These are phyloP conservation scores for Pagetopsis macropterus DNA, from an alignment of 2,797 vertebrate species.

Conservation along the genomic window DNA sequence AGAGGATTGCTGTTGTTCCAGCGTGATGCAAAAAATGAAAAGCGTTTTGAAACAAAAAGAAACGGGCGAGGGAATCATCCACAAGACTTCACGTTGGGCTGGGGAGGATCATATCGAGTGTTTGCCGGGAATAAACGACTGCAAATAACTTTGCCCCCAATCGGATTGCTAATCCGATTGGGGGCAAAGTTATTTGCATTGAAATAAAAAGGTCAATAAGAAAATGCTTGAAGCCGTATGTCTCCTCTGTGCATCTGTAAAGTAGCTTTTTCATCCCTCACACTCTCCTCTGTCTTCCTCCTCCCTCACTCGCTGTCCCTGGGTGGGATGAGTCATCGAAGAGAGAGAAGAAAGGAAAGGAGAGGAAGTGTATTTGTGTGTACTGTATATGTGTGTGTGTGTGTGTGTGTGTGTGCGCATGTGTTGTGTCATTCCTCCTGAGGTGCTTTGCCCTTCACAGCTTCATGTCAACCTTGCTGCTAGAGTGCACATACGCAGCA, in stretches of 20 bases:
- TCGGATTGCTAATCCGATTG: constrained; percentile 25
- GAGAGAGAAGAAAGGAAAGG: constrained; percentile 67
- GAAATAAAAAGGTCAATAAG: constrained; percentile 65
- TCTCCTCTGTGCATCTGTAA: constrained; percentile 51
- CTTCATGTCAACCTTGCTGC: constrained; percentile 70
- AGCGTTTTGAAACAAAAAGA: constrained; percentile 25
- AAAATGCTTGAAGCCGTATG: constrained; percentile 45
- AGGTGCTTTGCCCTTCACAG: constrained; percentile 77
- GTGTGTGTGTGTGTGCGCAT: background rate
- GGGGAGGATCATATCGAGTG: constrained; percentile 11
- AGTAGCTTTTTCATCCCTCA: constrained; percentile 39
- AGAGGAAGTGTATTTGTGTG: constrained; percentile 61
- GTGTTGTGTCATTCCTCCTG: constrained; percentile 71
- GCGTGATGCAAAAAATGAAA: background rate
- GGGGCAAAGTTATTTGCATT: background rate
- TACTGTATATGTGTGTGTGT: constrained; percentile 40
- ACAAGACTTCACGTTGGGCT: constrained; percentile 18
- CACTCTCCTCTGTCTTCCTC: constrained; percentile 46
- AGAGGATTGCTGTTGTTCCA: constrained; percentile 21
- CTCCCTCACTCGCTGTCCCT: constrained; percentile 66
- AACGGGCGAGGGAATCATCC: constrained; percentile 12
- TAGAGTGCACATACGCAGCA: constrained; percentile 44
- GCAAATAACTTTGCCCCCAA: constrained; percentile 50
- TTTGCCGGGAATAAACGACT: constrained; percentile 38
- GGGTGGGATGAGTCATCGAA: constrained; percentile 81